phyloP scores from a whole-genome alignment of 2,113 vertebrate genomes.

The Apodemus sylvaticus region DNA sequence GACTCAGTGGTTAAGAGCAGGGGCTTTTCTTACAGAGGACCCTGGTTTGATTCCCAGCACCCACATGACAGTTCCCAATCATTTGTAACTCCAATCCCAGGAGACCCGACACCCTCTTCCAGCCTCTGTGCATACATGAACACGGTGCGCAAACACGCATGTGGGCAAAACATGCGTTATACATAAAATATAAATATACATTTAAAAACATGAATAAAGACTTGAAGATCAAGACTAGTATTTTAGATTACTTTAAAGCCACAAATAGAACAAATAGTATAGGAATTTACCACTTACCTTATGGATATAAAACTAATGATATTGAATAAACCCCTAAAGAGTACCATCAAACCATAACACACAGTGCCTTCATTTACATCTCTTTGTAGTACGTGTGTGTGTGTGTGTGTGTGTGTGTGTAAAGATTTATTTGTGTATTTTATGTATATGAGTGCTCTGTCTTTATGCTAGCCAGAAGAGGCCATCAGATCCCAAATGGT shows the following conservation, averaged over 20 bases:
- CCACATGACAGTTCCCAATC: neutral
- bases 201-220: neutral
- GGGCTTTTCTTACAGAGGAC: neutral
- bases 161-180: neutral
- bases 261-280: neutral
- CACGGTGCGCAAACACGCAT: neutral
- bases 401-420: too few species aligned
- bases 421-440: too few species aligned
- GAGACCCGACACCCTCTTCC: neutral
- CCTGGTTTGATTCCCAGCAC: neutral
- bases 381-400: neutral
- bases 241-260: slow-evolving; percentile 53
- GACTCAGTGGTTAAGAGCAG: neutral
- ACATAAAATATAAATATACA: neutral
- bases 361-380: neutral
- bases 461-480: too few species aligned
- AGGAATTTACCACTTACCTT: slow-evolving; percentile 46
- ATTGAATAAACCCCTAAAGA: slow-evolving; percentile 12
- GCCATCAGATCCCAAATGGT: too few species aligned
- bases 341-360: slow-evolving; percentile 9
- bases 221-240: slow-evolving; percentile 7
- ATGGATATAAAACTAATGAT: slow-evolving; percentile 16
- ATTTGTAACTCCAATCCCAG: neutral
- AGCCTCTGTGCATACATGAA: neutral
- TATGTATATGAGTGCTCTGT: too few species aligned